Base-by-base conservation (phyloP, 1,140 invertebrate species). In the Ctenoplectra terminalis region DNA sequence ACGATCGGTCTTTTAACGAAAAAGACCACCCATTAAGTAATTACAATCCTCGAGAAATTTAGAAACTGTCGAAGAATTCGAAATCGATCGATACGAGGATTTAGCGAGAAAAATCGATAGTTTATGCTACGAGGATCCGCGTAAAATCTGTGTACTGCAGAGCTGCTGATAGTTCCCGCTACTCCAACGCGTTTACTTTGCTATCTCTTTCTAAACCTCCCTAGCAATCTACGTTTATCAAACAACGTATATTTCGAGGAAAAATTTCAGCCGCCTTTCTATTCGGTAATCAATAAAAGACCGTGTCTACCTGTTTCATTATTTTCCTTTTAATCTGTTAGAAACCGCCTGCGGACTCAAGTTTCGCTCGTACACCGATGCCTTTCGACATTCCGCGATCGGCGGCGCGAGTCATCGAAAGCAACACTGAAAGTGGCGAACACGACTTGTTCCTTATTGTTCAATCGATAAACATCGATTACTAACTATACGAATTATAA, bases 311-410 rank as follows among this genome's bases (percentile, higher is more conserved):
- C 40, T 4, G 40, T 40, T 61, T 23, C 29, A 34, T 74, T 48
- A 74, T 46, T 75, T 52, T n/a, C 46, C 46, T 5, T 64, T 8
- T 50, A 50, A 64, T 75, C 17, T 40, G 8, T 9, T 20, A 1
- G 20, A 13, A 58, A 23, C 37, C 40, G 13, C 40, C 40, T 1
- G 40, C n/a, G 37, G 20, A 26, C 40, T 17, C 17, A 11, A n/a
- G 56, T 48, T 60, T 40, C 29, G 43, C 43, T 15, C 17, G 15
- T 29, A 40, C 48, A 20, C 58, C 46, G 15, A 8, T 56, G 29
- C 50, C 26, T 75, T 67, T 66, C 73, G 61, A 66, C 29, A 52
- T 64, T 34, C 61, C 15, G 6, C 17, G 72, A 40, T 43, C 23
- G 52, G n/a, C n/a, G 23, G 2, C 37, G 54, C 34, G 54, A 40